Evolutionary conservation across 2,888 invertebrate genomes (phyloP).

Genomic region (Eupithecia dodoneata): DNA sequence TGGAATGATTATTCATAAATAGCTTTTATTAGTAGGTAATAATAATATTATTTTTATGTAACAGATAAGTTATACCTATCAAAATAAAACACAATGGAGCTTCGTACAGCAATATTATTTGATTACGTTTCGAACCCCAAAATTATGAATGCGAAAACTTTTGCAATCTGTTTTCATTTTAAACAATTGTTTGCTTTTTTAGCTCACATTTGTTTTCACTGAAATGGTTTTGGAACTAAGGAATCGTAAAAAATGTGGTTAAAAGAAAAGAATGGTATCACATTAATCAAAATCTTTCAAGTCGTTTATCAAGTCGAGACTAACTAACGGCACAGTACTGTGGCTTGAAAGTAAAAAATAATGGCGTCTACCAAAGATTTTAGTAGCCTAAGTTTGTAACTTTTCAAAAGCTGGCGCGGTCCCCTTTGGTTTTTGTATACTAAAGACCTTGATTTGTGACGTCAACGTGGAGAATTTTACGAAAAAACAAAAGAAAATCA

Average conservation of each 20-base stretch:
- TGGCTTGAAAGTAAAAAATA: neutral
- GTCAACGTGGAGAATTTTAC: too few relatives aligned
- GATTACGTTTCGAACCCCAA: neutral
- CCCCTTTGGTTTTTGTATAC: too few relatives aligned
- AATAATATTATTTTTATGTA: neutral
- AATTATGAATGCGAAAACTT: slow-evolving; percentile 4
- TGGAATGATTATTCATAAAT: slow-evolving; percentile 14
- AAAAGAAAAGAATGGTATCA: slow-evolving; percentile 23
- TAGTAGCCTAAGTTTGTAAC: too few relatives aligned
- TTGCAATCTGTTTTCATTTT: slow-evolving; percentile 5
- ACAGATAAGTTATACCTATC: neutral
- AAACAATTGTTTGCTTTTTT: slow-evolving; percentile 1
- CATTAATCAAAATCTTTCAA: slow-evolving; percentile 37
- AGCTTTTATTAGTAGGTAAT: neutral
- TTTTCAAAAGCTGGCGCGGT: too few relatives aligned
- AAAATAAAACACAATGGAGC: neutral
- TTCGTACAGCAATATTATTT: neutral
- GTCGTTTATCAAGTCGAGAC: slow-evolving; percentile 33
- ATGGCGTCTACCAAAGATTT: neutral
- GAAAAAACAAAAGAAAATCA: too few relatives aligned
- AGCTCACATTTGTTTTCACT: slow-evolving; percentile 14
- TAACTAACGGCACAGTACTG: slow-evolving; percentile 24
- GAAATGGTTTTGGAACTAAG: neutral
- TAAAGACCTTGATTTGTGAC: too few relatives aligned
- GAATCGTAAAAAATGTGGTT: slow-evolving; percentile 22